Percentiles rank a stretch among this genome's conserved stretches.
phyloP scores from a whole-genome alignment of 2,797 vertebrate species.

The Vireo griseus region DNA sequence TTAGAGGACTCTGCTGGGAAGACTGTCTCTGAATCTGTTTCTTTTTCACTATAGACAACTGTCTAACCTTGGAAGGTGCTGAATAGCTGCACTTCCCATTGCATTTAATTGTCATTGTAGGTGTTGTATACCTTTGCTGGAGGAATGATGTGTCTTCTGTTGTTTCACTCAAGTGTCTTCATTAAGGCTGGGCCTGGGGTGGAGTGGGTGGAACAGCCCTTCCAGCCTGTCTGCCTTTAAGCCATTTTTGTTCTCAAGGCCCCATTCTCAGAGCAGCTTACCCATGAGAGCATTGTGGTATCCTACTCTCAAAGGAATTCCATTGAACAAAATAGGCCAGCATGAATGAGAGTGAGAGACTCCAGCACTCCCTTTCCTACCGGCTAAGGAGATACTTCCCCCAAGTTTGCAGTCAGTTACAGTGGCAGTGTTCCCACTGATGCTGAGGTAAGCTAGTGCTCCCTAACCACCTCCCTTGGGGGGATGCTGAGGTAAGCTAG shows the following conservation, averaged over 20 bases:
- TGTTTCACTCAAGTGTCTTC: neutral
- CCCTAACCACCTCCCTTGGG: neutral
- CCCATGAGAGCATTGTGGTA: neutral
- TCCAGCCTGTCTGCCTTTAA: neutral
- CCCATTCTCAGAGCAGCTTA: neutral
- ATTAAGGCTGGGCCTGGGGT: fast-evolving
- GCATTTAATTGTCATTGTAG: neutral
- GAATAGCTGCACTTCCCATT: neutral
- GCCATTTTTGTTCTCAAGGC: neutral
- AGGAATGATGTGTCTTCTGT: neutral
- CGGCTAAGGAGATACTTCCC: neutral
- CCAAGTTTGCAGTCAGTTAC: neutral
- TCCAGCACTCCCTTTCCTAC: neutral
- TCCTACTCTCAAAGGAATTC: neutral
- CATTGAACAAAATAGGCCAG: neutral
- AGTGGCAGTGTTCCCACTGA: neutral
- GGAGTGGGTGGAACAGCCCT: neutral
- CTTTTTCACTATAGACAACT: neutral
- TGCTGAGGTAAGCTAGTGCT: neutral
- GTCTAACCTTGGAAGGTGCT: neutral
- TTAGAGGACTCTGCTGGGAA: conserved; percentile 50
- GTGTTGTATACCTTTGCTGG: neutral
- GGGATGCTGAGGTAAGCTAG: no score
- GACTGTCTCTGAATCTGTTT: neutral
- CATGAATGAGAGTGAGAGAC: neutral